Conservation (phyloP, 2,113 vertebrate species). For the Heterocephalus glaber region DNA sequence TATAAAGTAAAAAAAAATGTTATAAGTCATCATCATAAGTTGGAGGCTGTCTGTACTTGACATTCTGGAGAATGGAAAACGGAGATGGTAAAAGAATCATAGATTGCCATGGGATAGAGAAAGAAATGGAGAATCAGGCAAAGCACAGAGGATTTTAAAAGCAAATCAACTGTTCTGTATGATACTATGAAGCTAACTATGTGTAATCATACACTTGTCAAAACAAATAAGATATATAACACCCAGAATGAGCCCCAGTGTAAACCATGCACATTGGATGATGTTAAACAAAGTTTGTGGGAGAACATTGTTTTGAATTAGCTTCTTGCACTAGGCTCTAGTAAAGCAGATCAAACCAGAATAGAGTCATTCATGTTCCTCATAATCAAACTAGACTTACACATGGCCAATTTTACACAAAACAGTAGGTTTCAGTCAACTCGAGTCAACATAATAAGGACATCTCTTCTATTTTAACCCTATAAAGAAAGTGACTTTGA, state of each 20-base stretch:
- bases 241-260: background rate
- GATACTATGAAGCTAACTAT: background rate
- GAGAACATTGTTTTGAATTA: background rate
- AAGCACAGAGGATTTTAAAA: background rate
- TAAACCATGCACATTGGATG: background rate
- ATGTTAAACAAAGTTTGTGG: background rate
- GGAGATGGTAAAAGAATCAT: background rate
- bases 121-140: background rate
- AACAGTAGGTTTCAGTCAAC: background rate
- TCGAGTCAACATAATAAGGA: background rate
- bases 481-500: background rate
- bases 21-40: background rate
- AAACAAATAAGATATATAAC: background rate
- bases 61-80: slow-evolving; percentile 19
- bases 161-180: background rate
- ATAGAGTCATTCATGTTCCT: background rate
- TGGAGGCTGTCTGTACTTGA: background rate
- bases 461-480: background rate
- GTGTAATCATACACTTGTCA: background rate
- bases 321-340: background rate
- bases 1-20: background rate
- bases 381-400: background rate
- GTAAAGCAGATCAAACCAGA: background rate
- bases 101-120: background rate
- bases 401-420: background rate